A percentile compares a stretch with the other conserved stretches of the same genome.
These are phyloP conservation scores for Drosophila tristis DNA, from an alignment of 1,140 invertebrate species.

Conservation along the genomic window DNA sequence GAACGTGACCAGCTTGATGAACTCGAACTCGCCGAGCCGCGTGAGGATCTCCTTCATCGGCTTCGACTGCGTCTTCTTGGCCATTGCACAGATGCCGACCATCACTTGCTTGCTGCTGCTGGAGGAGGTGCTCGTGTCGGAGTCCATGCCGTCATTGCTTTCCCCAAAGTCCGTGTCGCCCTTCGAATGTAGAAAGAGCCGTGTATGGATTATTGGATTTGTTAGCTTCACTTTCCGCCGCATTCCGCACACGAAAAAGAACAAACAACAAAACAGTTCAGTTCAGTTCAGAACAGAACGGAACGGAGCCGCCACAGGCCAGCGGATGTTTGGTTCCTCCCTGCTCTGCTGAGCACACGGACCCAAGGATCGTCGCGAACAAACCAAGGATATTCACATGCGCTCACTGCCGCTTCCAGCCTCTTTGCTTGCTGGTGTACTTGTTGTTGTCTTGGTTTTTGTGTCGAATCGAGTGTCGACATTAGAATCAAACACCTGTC, in stretches of 20 bases:
- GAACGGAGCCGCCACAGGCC: neutral
- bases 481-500: too few relatives aligned
- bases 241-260: neutral
- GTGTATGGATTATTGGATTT: neutral
- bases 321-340: too few relatives aligned
- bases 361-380: too few relatives aligned
- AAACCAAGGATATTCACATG: too few relatives aligned
- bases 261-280: neutral
- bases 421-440: too few relatives aligned
- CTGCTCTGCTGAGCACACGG: too few relatives aligned
- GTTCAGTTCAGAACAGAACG: too few relatives aligned
- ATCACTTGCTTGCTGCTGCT: slow-evolving; percentile 88
- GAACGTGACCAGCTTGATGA: slow-evolving; percentile 96
- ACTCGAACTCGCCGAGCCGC: slow-evolving; percentile 97
- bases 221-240: neutral
- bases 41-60: slow-evolving; percentile 99
- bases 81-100: slow-evolving; percentile 99
- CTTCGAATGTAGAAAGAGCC: slow-evolving; percentile 81
- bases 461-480: too few relatives aligned
- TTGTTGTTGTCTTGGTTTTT: too few relatives aligned
- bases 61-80: slow-evolving; percentile 99
- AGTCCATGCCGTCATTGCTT: slow-evolving; percentile 86
- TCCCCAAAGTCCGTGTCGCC: slow-evolving; percentile 89
- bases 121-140: slow-evolving; percentile 84
- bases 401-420: too few relatives aligned